Evolutionary conservation across 2,888 invertebrate species (phyloP).

Genomic region (Drosophila borborema): DNA sequence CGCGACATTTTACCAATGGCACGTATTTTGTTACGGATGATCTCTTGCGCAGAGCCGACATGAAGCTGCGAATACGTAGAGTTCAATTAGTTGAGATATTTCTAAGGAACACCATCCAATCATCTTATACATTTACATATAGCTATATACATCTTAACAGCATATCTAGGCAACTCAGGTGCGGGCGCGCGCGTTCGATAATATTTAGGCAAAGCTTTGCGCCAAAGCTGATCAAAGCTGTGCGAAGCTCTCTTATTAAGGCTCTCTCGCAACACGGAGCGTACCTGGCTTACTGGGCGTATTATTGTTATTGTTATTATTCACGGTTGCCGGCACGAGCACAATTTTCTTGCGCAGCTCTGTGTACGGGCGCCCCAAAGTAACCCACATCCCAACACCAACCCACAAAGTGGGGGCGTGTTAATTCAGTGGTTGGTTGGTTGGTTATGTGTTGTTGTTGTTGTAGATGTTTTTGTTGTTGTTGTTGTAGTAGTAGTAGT

Average conservation of each 20-base stretch:
- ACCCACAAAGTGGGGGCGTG: conserved; percentile 19
- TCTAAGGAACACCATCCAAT: background rate
- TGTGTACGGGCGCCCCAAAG: conserved; percentile 35
- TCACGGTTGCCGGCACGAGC: conserved; percentile 81
- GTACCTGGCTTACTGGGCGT: conserved; percentile 83
- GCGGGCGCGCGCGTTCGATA: conserved; percentile 5
- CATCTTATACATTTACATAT: background rate
- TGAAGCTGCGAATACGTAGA: conserved; percentile 85
- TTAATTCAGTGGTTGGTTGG: conserved; percentile 33
- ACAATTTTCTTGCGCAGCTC: conserved; percentile 85
- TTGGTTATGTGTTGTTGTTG: conserved; percentile 29
- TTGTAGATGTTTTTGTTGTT: conserved; percentile 8
- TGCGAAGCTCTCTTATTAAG: conserved; percentile 59
- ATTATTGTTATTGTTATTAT: conserved; percentile 77
- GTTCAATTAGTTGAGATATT: conserved; percentile 22
- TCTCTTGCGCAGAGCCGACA: conserved; percentile 98
- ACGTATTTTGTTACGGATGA: conserved; percentile 99
- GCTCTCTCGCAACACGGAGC: conserved; percentile 63
- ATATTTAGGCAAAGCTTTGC: conserved; percentile 42
- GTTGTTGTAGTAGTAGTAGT: conserved; percentile 36
- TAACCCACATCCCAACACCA: conserved; percentile 9
- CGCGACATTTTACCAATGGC: conserved; percentile 99
- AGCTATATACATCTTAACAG: conserved; percentile 1
- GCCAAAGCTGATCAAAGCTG: conserved; percentile 55
- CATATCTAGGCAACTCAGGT: conserved; percentile 27